These are phyloP conservation scores for Barypeithes pellucidus DNA, from an alignment of 2,888 invertebrate species.

Conservation along the genomic window DNA sequence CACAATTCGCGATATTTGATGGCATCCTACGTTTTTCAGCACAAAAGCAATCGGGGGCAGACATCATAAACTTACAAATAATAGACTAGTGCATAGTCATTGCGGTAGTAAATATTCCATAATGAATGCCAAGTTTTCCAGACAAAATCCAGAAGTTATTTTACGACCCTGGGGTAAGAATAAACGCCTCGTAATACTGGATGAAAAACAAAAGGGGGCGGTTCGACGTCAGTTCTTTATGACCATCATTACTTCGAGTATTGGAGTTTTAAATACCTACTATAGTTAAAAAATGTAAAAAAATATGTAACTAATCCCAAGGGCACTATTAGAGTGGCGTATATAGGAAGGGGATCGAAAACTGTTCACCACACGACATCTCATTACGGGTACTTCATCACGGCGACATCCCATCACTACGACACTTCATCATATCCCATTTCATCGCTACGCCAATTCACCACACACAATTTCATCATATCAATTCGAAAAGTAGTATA, in stretches of 20 bases:
- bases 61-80: conserved; percentile 29
- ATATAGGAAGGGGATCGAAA: no score
- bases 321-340: no score
- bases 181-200: conserved; percentile 13
- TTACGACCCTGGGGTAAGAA: conserved; percentile 26
- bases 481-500: no score
- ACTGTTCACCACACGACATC: no score
- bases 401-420: no score
- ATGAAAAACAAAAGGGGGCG: conserved; percentile 7
- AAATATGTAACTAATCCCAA: background rate
- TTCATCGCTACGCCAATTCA: no score
- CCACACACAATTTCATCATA: no score
- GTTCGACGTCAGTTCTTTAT: conserved; percentile 7
- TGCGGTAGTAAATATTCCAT: conserved; percentile 37
- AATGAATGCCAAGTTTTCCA: conserved; percentile 37
- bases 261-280: conserved; percentile 5
- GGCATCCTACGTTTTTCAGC: conserved; percentile 13
- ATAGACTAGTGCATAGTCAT: conserved; percentile 28
- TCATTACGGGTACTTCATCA: no score
- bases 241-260: conserved; percentile 10
- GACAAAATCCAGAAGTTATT: conserved; percentile 38
- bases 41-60: conserved; percentile 27
- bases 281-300: background rate
- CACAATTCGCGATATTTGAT: background rate
- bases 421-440: no score